phyloP scores from a whole-genome alignment of 2,797 vertebrate genomes.

The Xiphorhynchus erythropygius region DNA sequence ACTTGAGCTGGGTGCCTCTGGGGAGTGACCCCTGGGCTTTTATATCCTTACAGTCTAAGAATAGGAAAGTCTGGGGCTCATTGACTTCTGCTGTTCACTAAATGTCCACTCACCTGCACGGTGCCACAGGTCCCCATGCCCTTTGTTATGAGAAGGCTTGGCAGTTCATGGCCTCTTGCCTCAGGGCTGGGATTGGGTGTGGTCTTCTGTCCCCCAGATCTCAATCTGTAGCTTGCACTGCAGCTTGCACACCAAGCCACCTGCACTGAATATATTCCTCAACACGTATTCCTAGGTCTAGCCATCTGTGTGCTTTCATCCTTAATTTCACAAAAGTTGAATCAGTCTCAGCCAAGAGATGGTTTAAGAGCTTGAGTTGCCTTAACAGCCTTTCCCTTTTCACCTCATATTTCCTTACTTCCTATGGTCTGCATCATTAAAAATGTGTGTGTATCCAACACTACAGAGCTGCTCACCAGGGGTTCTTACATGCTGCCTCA shows the following conservation, averaged over 20 bases:
- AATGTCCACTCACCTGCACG: rapidly evolving
- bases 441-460: not conserved
- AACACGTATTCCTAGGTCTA: not conserved
- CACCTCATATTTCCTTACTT: not conserved
- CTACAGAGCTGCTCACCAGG: not conserved
- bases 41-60: not conserved
- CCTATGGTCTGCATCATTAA: not conserved
- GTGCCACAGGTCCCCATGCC: no score
- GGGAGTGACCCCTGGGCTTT: not conserved
- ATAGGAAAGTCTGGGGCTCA: not conserved
- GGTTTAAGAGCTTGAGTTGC: not conserved
- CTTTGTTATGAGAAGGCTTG: not conserved
- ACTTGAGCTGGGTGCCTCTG: not conserved
- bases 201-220: rapidly evolving
- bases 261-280: not conserved
- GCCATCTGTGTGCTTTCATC: not conserved
- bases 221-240: not conserved
- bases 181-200: rapidly evolving
- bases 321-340: not conserved
- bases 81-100: not conserved
- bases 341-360: not conserved
- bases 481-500: not conserved
- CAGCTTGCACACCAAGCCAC: no score
- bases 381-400: not conserved
- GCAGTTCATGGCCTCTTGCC: not conserved